Percentiles rank a stretch among this genome's conserved stretches.
phyloP scores from a whole-genome alignment of 2,888 invertebrate genomes.

The Trachelus iudaicus region DNA sequence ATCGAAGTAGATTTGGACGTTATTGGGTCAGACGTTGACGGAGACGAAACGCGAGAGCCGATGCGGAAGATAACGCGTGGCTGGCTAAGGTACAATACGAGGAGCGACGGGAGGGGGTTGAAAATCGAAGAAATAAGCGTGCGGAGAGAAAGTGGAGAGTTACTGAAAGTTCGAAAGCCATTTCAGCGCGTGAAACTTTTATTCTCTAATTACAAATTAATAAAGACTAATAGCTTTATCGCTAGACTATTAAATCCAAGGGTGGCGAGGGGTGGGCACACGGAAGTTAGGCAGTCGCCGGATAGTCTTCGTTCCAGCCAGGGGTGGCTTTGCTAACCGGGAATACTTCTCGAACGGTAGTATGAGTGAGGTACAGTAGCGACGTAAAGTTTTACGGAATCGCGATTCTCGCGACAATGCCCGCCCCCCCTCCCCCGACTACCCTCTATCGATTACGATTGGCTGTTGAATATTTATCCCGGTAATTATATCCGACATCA shows the following conservation, averaged over 20 bases:
- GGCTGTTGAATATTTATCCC: conserved; percentile 23
- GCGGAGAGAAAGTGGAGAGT: neutral
- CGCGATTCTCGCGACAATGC: neutral
- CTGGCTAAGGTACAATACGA: neutral
- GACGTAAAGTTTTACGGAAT: neutral
- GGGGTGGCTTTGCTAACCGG: neutral
- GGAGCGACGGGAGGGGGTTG: neutral
- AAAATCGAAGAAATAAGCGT: neutral
- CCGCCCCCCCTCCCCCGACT: too few relatives aligned
- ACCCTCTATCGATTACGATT: neutral
- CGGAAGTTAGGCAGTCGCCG: conserved; percentile 26
- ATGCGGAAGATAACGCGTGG: neutral
- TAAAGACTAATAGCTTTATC: conserved; percentile 57
- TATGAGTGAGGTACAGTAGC: neutral
- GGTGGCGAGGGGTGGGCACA: conserved; percentile 16
- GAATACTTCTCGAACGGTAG: neutral
- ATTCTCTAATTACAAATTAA: conserved; percentile 53
- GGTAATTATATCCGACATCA: conserved; percentile 11
- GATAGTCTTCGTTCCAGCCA: neutral
- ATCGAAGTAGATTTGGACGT: neutral
- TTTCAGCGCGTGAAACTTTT: conserved; percentile 45
- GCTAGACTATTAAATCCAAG: conserved; percentile 48
- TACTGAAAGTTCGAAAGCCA: conserved; percentile 29
- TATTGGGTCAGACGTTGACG: neutral
- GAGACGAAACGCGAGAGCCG: neutral